Evolutionary conservation across 2,888 invertebrate species (phyloP), one percentile per base, ranked within the genome.

Genomic region (Lepidocyrtinus sp.): DNA sequence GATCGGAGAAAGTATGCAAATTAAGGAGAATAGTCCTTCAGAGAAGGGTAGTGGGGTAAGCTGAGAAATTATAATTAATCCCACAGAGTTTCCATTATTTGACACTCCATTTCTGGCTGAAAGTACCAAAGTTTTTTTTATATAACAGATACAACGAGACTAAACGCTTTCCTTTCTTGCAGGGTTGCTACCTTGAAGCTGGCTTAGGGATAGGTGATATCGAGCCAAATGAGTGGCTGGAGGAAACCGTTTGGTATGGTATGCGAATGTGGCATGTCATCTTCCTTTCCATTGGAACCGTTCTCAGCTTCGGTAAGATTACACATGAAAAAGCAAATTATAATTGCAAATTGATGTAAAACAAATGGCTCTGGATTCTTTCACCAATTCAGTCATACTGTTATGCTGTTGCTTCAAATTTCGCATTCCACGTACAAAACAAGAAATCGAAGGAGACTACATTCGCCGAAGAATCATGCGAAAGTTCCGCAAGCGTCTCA

Each of bases 371-470:
- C 15, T 36, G 22, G 67, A 19, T 62, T 36, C 55, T 36, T 64
- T 55, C 62, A 25, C 65, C 46, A 64, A 89, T 89, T 0, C 88
- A 96, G 96, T 94, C 82, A 93, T 97, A 84, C 92, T 96, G 88
- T 90, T 96, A 72, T 97, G 97, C 88, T 97, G 97, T 88, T 96
- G 96, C 88, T 92, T 96, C 87, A 94, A 95, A 85, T 95, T 96
- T 89, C 93, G 97, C 46, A 94, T 98, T 85, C 97, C 97, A 0
- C 91, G 97, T 72, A 97, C 97, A 0, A 97, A 97, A 88, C 96
- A 97, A 89, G 96, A 97, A 89, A 97, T 98, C 83, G 96, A 97
- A 88, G 96, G 96, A 0, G 96, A 97, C 89, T 96, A 94, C 89
- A 93, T 95, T 87, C 91, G 97, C 21, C 93, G 95, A 87, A 94